phyloP scores from a whole-genome alignment of 2,113 vertebrate species.

The Eonycteris spelaea region DNA sequence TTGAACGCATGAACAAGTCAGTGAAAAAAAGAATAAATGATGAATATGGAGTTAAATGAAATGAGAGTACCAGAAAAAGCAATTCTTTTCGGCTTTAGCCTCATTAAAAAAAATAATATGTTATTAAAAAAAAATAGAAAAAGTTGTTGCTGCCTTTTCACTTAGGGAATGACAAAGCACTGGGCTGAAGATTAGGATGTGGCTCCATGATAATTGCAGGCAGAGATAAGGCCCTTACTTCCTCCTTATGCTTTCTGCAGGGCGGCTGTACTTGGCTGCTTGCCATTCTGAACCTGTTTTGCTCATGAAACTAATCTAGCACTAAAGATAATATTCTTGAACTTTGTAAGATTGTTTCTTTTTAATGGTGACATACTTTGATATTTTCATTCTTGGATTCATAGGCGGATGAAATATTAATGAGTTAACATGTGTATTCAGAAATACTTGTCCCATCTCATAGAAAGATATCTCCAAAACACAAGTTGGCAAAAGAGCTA shows the following conservation, averaged over 20 bases:
- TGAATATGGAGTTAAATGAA: background rate
- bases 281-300: background rate
- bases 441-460: background rate
- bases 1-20: background rate
- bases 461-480: background rate
- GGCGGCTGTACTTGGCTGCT: background rate
- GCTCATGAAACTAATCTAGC: background rate
- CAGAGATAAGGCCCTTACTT: background rate
- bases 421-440: background rate
- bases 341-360: background rate
- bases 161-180: background rate
- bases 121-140: background rate
- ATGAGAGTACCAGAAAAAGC: background rate
- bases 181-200: background rate
- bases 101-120: background rate
- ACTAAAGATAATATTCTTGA: background rate
- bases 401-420: background rate
- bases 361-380: background rate
- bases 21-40: background rate
- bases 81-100: background rate
- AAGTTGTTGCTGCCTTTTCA: background rate
- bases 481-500: background rate
- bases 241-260: background rate
- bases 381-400: background rate
- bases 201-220: background rate